Percentiles rank a stretch among this genome's conserved stretches.
These are phyloP conservation scores for Branchinecta lindahli DNA, from an alignment of 1,140 invertebrate species.

Conservation along the genomic window DNA sequence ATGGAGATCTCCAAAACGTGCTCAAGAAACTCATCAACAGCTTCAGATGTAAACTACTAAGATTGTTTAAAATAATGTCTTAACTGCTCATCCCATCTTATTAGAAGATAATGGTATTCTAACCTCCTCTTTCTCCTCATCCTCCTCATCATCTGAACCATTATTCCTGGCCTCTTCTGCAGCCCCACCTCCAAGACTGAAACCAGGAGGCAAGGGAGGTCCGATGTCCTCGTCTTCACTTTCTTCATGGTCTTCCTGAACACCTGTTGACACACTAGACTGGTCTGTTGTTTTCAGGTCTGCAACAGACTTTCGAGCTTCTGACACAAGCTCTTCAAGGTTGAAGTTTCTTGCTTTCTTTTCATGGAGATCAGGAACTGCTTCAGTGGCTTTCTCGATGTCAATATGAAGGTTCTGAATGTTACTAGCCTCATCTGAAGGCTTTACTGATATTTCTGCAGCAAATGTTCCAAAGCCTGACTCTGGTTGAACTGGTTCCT, in stretches of 20 bases:
- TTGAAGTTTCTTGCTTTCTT: not conserved
- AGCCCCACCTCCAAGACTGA: not conserved
- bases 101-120: too few species aligned
- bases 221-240: not conserved
- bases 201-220: not conserved
- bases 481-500: not conserved
- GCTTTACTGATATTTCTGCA: not conserved
- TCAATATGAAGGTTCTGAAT: not conserved
- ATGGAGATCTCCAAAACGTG: too few species aligned
- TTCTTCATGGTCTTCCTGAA: not conserved
- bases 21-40: too few species aligned
- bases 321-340: not conserved
- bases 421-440: not conserved
- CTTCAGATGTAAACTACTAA: too few species aligned
- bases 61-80: too few species aligned
- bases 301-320: conserved; percentile 2
- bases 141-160: too few species aligned
- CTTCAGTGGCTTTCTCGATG: not conserved
- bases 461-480: conserved; percentile 1
- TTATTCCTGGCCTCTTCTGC: too few species aligned
- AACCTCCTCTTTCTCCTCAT: too few species aligned
- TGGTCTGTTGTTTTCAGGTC: not conserved
- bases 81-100: too few species aligned
- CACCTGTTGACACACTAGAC: not conserved
- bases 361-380: not conserved